These are phyloP conservation scores for Ceyx margarethae DNA, from an alignment of 2,113 vertebrate genomes.

Conservation along the genomic window DNA sequence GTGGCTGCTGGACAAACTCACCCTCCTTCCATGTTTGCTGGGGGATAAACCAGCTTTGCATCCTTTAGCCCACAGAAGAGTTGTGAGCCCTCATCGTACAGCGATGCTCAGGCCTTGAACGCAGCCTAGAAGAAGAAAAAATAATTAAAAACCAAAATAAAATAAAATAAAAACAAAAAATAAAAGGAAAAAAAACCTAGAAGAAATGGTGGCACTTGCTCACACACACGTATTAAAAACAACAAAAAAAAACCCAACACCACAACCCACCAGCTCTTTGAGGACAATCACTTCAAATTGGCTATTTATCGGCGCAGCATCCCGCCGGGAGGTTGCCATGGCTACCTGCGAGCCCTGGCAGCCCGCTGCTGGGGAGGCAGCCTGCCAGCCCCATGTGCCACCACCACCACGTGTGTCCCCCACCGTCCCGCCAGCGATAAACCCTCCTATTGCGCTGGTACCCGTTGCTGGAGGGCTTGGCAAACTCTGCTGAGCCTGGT, in stretches of 20 bases:
- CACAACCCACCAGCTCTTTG: not conserved
- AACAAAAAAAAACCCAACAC: not conserved
- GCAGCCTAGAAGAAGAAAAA: no score
- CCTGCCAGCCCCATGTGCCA: conserved; percentile 6
- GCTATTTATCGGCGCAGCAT: conserved; percentile 41
- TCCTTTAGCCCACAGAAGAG: not conserved
- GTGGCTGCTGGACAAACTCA: fast-evolving
- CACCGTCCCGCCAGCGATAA: fast-evolving
- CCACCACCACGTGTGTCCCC: not conserved
- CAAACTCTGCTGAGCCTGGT: fast-evolving
- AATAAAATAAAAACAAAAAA: no score
- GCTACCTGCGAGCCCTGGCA: conserved; percentile 32
- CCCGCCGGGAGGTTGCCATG: conserved; percentile 61
- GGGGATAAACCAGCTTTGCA: not conserved
- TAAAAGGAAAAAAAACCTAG: not conserved
- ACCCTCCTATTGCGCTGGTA: not conserved
- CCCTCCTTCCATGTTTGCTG: not conserved
- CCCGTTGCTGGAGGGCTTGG: not conserved
- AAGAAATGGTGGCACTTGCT: not conserved
- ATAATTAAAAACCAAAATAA: no score
- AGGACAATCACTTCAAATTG: conserved; percentile 30
- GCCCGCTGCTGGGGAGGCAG: not conserved
- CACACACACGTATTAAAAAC: not conserved
- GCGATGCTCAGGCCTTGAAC: not conserved
- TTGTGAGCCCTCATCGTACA: fast-evolving